Evolutionary conservation across 2,888 invertebrate species (phyloP), one percentile per base, ranked within the genome.

Genomic region (Mongoloraphidia duomilia): DNA sequence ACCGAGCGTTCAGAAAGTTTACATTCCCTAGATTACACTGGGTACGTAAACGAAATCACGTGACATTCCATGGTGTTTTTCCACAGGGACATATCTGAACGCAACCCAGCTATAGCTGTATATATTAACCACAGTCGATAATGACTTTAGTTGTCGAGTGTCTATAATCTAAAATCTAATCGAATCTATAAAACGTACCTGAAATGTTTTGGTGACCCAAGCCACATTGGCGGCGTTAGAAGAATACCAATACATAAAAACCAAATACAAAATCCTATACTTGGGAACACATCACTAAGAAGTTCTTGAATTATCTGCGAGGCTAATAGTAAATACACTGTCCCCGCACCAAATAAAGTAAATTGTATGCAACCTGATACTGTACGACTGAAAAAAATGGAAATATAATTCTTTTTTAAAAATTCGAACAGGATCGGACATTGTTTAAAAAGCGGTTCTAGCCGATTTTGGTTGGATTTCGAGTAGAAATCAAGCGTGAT

Each of bases 141-240:
- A 17, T 4, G 17, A 17, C 17, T 4, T 17, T 17, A 17, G 17
- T 17, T 17, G 17, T 17, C 17, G 17, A 17, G 17, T 17, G 17
- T 17, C 17, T 17, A 17, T 17, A 17, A 17, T 17, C 17, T 17
- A 17, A 2, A 17, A 17, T 17, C 17, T 17, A 17, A 17, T 17
- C 17, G 4, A 17, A 17, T 17, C 17, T 17, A 17, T 3, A 8
- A 43, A 46, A 65, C 72, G 73, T 63, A 82, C 84, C 79, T 74
- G 61, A 84, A 82, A 61, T 84, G 82, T 60, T 79, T 82, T 1
- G 84, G 82, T 1, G 81, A 76, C 34, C 80, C 81, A 13, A 81
- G 70, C 71, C 81, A 79, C 62, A 78, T 73, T 2, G 78, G 64
- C 1, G 82, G 81, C 9, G 76, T 73, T 57, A 83, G 69, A 1